Conservation (phyloP, 2,888 invertebrate species). For the Pandemis cinnamomeana region DNA sequence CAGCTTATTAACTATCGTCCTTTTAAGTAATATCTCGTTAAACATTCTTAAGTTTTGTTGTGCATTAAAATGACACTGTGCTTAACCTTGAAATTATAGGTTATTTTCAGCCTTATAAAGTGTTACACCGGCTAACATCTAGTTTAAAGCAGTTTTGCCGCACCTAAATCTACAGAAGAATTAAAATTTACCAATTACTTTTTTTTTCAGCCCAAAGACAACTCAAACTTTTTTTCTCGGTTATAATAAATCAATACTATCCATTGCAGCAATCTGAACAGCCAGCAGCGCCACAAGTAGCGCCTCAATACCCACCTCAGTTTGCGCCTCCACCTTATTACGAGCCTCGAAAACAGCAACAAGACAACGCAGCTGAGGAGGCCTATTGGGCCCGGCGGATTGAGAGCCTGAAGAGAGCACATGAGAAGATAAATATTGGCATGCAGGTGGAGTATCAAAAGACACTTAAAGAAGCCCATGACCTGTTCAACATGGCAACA, state of each 20-base stretch:
- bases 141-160: not conserved
- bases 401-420: slow-evolving; percentile 72
- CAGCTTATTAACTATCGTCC: slow-evolving; percentile 7
- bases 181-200: not conserved
- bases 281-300: slow-evolving; percentile 50
- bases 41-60: slow-evolving; percentile 16
- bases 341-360: slow-evolving; percentile 59
- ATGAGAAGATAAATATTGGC: slow-evolving; percentile 73
- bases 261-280: slow-evolving; percentile 69
- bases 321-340: slow-evolving; percentile 60
- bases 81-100: slow-evolving; percentile 39
- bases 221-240: slow-evolving; percentile 25
- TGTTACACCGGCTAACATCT: not conserved
- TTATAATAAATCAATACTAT: slow-evolving; percentile 32
- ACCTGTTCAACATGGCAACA: slow-evolving; percentile 68
- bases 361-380: slow-evolving; percentile 72
- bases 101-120: slow-evolving; percentile 25
- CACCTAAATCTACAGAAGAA: not conserved
- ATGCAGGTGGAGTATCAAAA: slow-evolving; percentile 78
- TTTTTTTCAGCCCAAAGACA: slow-evolving; percentile 40
- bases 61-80: slow-evolving; percentile 17
- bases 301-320: slow-evolving; percentile 58
- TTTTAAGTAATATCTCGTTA: slow-evolving; percentile 4
- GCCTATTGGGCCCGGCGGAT: slow-evolving; percentile 78
- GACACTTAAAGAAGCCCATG: slow-evolving; percentile 75